Evolutionary conservation across 1,140 invertebrate species (phyloP), one percentile per base, ranked within the genome.

Genomic region (Drosophila fuyamai): DNA sequence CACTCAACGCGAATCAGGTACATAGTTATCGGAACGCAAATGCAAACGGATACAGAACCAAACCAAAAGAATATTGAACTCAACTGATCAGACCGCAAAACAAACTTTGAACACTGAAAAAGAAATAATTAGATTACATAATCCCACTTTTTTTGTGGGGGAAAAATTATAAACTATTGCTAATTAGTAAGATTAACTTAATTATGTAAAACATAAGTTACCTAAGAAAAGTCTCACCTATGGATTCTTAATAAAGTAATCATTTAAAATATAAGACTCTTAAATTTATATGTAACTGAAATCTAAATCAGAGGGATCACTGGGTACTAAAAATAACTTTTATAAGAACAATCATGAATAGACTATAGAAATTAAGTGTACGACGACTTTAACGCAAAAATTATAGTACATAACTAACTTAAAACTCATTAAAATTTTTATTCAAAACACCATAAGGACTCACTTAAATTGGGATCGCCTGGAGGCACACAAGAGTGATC

Each of bases 401-500:
- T 35, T 10, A 10, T 4, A 47, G 18, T 10, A 10, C 8, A 5
- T 0, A 36, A 35, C 7, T 12, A 43, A 18, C 27, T 46, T 29
- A 47, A 47, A 46, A 16, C 1, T 16, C 14, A 0, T 53, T 44
- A 13, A 1, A 18, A 4, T 1, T 23, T 23, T 23, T 12, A 13
- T 13, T 6, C 2, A 8, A 9, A 14, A 23, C 9, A 12, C 2
- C 1, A 10, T 7, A 9, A 14, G 0, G 18, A 76, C 89, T 91
- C 16, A 92, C 92, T 91, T 86, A 91, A 81, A 92, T 82, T 92
- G 91, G 84, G 91, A 92, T 90, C 92, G 54, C 84, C 88, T 91
- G 85, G 94, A 93, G 93, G 94, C 93, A 89, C 94, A 94, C 83
- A 92, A 93, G 48, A 92, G 92, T 68, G 93, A 93, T 92, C 93